Evolutionary conservation across 2,888 invertebrate genomes (phyloP), one percentile per base, ranked within the genome.

Genomic region (Branchipolynoe longqiensis): DNA sequence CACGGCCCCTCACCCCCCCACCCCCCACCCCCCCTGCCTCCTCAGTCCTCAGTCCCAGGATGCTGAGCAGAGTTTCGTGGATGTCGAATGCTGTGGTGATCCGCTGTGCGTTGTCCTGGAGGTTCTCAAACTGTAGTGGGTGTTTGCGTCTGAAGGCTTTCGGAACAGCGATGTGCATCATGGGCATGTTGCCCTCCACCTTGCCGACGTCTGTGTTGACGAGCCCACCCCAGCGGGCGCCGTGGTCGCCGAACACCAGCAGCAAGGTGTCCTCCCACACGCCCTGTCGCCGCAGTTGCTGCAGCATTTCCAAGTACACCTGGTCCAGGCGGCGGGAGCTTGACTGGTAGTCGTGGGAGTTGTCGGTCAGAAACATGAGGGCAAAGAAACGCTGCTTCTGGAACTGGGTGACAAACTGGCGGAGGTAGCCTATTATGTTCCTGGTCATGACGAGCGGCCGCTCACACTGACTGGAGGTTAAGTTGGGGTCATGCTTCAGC

Each of bases 181-280:
- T 38, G 12, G 73, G 73, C 73, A 73, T 1, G n/a, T 41, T 73
- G 8, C 73, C 73, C 73, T 73, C 73, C 36, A 33, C 38, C 38
- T 40, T 73, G 22, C 73, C 73, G 38, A 73, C 41, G 25, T 73
- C 38, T 14, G 73, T 6, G 31, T 38, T 73, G 38, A 73, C 38
- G 36, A 40, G 22, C 22, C 40, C 8, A 6, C 36, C 73, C 33
- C 2, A 73, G 33, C 73, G 14, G 14, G 73, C 38, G 14, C 73
- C 38, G 38, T 73, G 73, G 73, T 73, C 73, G 38, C 73, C 38
- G 22, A 73, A 73, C 6, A 73, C 33, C 3, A 73, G 25, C 1
- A 73, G 18, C 12, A 38, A 4, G 3, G 73, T 73, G 36, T 73
- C 38, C n/a, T 73, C 22, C 22, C 38, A 73, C 3, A 41, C 28